Evolutionary conservation across 2,113 vertebrate genomes (phyloP).

Genomic region (Canis aureus): DNA sequence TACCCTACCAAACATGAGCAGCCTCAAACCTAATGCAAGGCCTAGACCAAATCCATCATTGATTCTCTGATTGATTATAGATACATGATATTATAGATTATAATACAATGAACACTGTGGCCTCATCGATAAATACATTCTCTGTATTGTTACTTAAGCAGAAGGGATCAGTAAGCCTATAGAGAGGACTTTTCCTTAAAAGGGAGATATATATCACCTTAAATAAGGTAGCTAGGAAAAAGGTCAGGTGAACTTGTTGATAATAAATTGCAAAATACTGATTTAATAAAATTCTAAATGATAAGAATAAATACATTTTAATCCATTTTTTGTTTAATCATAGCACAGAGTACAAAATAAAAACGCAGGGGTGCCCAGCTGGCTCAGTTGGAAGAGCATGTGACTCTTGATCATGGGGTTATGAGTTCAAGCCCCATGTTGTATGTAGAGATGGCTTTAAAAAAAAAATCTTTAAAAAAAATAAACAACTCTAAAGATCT

Average conservation of each 20-base stretch:
- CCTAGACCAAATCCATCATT: not conserved
- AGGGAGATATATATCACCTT: not conserved
- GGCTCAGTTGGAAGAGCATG: not conserved
- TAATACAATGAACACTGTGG: not conserved
- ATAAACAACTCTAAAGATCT: not conserved
- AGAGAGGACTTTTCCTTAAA: not conserved
- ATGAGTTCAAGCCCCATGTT: not conserved
- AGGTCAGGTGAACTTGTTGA: not conserved
- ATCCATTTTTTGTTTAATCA: not conserved
- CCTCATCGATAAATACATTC: not conserved
- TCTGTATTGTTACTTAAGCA: slow-evolving; percentile 16
- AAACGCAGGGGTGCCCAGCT: not conserved
- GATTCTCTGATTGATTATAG: not conserved
- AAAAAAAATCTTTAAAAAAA: not conserved
- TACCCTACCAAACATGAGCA: not conserved
- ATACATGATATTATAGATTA: not conserved
- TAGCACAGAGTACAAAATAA: not conserved
- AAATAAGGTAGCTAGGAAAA: not conserved
- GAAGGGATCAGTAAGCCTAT: slow-evolving; percentile 8
- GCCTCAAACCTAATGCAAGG: not conserved
- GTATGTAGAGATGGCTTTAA: not conserved
- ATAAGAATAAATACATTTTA: not conserved
- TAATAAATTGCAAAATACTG: not conserved
- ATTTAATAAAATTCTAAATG: not conserved
- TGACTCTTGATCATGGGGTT: not conserved